Base-by-base conservation (phyloP, 1,140 invertebrate genomes). In the Dryas iulia region DNA sequence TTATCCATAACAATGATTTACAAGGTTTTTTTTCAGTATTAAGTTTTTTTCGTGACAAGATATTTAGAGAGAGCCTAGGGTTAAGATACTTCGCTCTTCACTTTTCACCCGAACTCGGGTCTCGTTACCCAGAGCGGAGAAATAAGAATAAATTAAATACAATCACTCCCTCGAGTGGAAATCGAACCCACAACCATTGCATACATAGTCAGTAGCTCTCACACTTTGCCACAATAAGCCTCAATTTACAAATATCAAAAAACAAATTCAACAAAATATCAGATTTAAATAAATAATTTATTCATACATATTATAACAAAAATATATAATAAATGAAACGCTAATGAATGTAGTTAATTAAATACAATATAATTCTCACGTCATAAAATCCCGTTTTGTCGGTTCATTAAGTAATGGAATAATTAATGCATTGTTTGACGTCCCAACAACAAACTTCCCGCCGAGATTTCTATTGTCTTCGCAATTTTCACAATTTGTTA, bases 381-480 rank as follows among this genome's bases (percentile, higher is more conserved):
- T 66, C 73, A 78, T 78, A 76, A 75, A 76, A 72, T 66, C 76
- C 56, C 66, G 59, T 71, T 62, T 47, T 31, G 39, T 53, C 30
- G 67, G 66, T 73, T 78, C 74, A 77, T 82, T 81, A 82, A 77
- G 57, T 78, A 78, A 77, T 82, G 78, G 64, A 73, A 82, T 82
- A 82, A 84, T 78, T 76, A 78, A 81, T 53, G 69, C 73, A 76
- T 80, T 80, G 76, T 77, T 66, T 71, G 66, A 67, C 53, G 73
- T 71, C 62, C 64, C 69, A 69, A 75, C 72, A 73, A 76, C 62
- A 68, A 78, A 74, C 69, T 79, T 79, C 76, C 77, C 67, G 71
- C 61, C 52, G 69, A 66, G 39, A 56, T 58, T 72, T 68, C 68
- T 35, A 78, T 81, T 78, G 74, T 81, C 67, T 78, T 67, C 25